Evolutionary conservation across 2,113 vertebrate genomes (phyloP), one percentile per base, ranked within the genome.

Genomic region (Myodes glareolus): DNA sequence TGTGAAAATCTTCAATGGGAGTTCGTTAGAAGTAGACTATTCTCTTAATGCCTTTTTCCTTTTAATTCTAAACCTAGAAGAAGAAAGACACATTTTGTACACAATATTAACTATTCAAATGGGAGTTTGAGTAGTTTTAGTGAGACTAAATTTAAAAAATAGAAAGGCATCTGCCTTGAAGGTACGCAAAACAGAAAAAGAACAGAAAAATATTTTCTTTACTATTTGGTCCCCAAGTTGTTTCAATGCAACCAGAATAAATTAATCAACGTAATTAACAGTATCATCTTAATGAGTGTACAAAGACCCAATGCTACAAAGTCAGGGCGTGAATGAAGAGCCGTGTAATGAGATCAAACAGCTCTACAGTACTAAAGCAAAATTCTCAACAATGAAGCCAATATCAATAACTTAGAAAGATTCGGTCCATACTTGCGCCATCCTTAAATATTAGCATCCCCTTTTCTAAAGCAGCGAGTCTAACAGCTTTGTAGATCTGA

Each of bases 11-110:
- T 92, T 97, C 96, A 82, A 78, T 23, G 92, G 72, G 47, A 39
- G n/a, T 87, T 92, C 95, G 94, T 97, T 97, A 94, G 88, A 89
- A 92, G 91, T 65, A 87, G 88, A 92, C 47, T 89, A 42, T 92
- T 92, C 76, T 80, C 58, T 94, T 39, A 11, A 50, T 90, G 45
- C 89, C n/a, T 89, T 96, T 97, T 63, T 94, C 27, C 29, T 47
- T 95, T 95, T 93, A 31, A 33, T 95, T 94, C 33, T 88, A 96
- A 68, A 89, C 67, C 61, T 67, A 77, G 67, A 97, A 94, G 45
- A 67, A 67, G 31, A 31, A 76, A 88, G 11, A 91, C 50, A 95
- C 25, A 68, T 65, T 94, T 86, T 90, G 45, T 89, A 82, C 27
- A 94, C 67, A 90, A 68, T 96, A 88, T 81, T 96, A 94, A 91